These are phyloP conservation scores for Podabrus alpinus DNA, from an alignment of 2,888 invertebrate species.

Conservation along the genomic window DNA sequence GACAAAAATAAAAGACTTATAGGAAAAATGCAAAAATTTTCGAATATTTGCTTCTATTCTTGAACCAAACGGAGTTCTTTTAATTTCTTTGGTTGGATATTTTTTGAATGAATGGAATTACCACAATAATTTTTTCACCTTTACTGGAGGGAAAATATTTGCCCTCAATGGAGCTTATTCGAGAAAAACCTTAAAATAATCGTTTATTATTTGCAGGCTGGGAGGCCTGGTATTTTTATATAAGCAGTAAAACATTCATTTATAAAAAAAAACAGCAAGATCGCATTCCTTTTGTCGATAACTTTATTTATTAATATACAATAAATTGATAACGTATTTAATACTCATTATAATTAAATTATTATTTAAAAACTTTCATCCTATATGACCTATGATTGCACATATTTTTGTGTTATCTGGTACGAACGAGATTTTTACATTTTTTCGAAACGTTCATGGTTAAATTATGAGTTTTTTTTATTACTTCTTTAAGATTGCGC, in stretches of 20 bases:
- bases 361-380: not conserved
- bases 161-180: no score
- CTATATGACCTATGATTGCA: conserved; percentile 14
- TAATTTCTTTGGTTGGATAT: no score
- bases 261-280: not conserved
- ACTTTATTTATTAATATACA: not conserved
- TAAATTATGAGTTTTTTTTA: not conserved
- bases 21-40: no score
- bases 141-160: no score
- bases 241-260: not conserved
- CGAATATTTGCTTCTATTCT: no score
- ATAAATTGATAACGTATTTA: not conserved
- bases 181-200: no score
- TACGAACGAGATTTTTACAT: conserved; percentile 4
- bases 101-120: no score
- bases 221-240: no score
- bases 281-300: not conserved
- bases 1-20: no score
- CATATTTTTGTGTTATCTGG: conserved; percentile 10
- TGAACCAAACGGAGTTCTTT: no score
- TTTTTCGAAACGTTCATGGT: not conserved
- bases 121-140: no score
- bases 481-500: not conserved
- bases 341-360: not conserved
- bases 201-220: no score